These are phyloP conservation scores for Drosophila leonis DNA, from an alignment of 2,888 invertebrate species.

Conservation along the genomic window DNA sequence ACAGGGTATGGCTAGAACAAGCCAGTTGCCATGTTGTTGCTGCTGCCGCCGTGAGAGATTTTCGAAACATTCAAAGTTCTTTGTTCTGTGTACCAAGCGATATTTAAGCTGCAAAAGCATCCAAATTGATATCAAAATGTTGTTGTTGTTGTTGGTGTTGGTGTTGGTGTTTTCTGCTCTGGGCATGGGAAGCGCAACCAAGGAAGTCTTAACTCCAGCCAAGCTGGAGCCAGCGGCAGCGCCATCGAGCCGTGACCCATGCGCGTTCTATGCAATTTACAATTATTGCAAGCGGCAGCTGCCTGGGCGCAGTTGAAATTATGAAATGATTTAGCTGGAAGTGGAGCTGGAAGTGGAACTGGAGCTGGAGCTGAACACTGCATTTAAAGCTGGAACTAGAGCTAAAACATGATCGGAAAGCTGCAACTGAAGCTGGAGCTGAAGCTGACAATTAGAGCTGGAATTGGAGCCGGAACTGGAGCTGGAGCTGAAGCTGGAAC, in stretches of 20 bases:
- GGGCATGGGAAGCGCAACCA: slow-evolving; percentile 31
- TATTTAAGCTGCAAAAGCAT: slow-evolving; percentile 39
- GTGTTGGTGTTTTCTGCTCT: slow-evolving; percentile 11
- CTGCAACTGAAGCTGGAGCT: not conserved
- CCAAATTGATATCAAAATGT: slow-evolving; percentile 20
- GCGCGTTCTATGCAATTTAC: slow-evolving; percentile 54
- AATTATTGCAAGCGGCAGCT: slow-evolving; percentile 55
- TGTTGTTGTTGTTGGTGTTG: slow-evolving; percentile 19
- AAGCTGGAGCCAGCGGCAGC: not conserved
- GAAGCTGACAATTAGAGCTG: not conserved
- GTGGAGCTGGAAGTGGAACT: not conserved
- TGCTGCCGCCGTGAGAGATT: slow-evolving; percentile 30
- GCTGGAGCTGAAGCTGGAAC: not conserved
- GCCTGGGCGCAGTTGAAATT: slow-evolving; percentile 22
- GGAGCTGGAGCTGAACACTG: not conserved
- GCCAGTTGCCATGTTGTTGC: slow-evolving; percentile 1
- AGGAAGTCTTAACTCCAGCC: slow-evolving; percentile 18
- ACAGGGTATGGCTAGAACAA: slow-evolving; percentile 6
- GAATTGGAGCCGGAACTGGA: not conserved
- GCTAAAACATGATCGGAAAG: not conserved
- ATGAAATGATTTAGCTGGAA: slow-evolving; percentile 21
- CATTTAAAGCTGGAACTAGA: not conserved
- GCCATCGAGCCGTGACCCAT: slow-evolving; percentile 41
- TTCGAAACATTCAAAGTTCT: slow-evolving; percentile 29
- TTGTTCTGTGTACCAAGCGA: slow-evolving; percentile 26